Evolutionary conservation across 1,140 invertebrate genomes (phyloP), one percentile per base, ranked within the genome.

Genomic region (Parapsyche elsis): DNA sequence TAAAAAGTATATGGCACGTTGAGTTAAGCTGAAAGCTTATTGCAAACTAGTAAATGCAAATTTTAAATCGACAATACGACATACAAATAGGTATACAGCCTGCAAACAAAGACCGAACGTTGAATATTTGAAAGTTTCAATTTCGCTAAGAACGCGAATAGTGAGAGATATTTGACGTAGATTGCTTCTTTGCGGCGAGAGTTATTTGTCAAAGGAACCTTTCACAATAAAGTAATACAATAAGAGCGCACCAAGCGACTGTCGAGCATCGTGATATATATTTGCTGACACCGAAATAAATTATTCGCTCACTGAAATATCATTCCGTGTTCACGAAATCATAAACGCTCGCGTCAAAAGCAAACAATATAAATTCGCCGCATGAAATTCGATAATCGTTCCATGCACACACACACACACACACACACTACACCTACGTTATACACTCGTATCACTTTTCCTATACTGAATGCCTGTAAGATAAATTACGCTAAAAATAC

Each of bases 271-370:
- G 19, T 57, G 53, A 57, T 57, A 57, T 57, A 57, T 57, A 57
- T 57, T 23, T 67, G 64, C 64, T 67, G 64, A 67, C 64, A 67
- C 23, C 23, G 64, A 67, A 67, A 67, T 67, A 67, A 67, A 67
- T 67, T 67, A 53, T 53, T 53, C 16, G 49, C 16, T 14, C 49
- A 16, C 16, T 53, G 49, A 53, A 53, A 53, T 53, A 53, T 53
- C 49, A 53, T 53, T 53, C 12, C 49, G 49, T 53, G 16, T 14
- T 53, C 49, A 5, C 49, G 49, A 14, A 53, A 53, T 53, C 12
- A 53, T 53, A 38, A 38, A 38, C 7, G 30, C 30, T 7, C 30
- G 30, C 30, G 30, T 7, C 30, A 38, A 38, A 38, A 38, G 30
- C 30, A 38, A 1, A 38, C 30, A 38, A 38, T 7, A 38, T 38